Conservation (phyloP, 2,888 invertebrate species). For the Morpho deidamia region DNA sequence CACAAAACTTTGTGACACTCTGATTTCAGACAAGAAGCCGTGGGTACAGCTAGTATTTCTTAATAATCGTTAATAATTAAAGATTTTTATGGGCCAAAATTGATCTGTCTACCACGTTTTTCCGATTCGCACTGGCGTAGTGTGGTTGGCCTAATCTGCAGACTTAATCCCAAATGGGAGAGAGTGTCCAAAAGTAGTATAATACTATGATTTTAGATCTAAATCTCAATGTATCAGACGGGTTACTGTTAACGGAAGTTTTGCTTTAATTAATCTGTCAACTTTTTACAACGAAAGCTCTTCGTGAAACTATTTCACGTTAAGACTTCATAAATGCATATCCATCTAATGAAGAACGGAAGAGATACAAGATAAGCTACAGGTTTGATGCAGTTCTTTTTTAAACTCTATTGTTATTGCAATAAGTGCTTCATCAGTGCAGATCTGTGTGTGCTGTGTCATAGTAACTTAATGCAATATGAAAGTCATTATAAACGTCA, state of each 20-base stretch:
- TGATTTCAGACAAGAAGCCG: too few species aligned
- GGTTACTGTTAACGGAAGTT: constrained; percentile 1
- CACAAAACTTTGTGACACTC: too few species aligned
- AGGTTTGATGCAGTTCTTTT: neutral
- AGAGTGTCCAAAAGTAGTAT: too few species aligned
- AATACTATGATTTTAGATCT: too few species aligned
- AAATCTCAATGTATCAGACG: too few species aligned
- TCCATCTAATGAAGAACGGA: constrained; percentile 12
- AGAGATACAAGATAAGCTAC: constrained; percentile 1
- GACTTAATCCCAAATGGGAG: too few species aligned
- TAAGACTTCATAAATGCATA: constrained; percentile 11
- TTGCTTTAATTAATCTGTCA: constrained; percentile 4
- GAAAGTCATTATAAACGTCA: constrained; percentile 21
- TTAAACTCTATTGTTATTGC: neutral
- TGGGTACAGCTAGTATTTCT: too few species aligned
- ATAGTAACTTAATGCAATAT: constrained; percentile 13
- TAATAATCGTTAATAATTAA: too few species aligned
- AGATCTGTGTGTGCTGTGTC: neutral
- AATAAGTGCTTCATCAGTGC: constrained; percentile 1
- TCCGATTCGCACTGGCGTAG: too few species aligned
- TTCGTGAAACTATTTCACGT: constrained; percentile 16
- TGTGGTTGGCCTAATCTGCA: too few species aligned
- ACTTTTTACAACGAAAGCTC: constrained; percentile 9
- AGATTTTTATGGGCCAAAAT: too few species aligned
- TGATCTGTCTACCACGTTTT: too few species aligned